Base-by-base conservation (phyloP, 2,888 invertebrate species). In the Lymantria dispar region DNA sequence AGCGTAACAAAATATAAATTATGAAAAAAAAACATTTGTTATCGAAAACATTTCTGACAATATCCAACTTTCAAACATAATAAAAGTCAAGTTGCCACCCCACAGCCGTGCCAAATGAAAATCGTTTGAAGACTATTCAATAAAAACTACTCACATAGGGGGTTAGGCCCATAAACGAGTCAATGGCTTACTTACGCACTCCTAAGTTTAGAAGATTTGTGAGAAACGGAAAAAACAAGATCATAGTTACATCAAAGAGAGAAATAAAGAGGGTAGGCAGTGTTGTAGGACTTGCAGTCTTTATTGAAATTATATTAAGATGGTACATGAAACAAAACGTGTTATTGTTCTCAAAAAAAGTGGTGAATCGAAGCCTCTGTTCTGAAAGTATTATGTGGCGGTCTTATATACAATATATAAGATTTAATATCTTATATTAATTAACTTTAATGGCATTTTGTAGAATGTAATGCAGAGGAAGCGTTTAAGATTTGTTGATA, bases 201-300 rank as follows among this genome's bases (percentile, higher is more conserved):
- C 29, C 43, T 48, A 52, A 45, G 41, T 47, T 51, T 52, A 47
- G 44, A 30, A 64, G 54, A 67, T 55, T 59, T 61, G 54, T 43
- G 43, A 14, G 11, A 15, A 52, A 59, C 58, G 61, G 65, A 67
- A 65, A 61, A 65, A 65, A 67, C 55, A 65, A 51, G 58, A 64
- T 61, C 61, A 51, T 43, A 48, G 48, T n/a, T 12, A 61, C 53
- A 56, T 65, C 68, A 67, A 65, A 61, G 68, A 39, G 43, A 45
- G 42, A 39, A 41, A 33, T 46, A 47, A 47, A 47, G 14, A 10
- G n/a, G 29, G 43, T 38, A 43, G 7, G 29, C 15, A 45, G 40
- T 13, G 22, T 45, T 44, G 33, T 13, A 14, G 30, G 3, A 13
- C 15, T 33, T 49, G 12, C 13, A 29, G 33, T 33, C 36, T 11